Conservation (phyloP, 2,888 invertebrate genomes). For the Drosophila vallismaia region DNA sequence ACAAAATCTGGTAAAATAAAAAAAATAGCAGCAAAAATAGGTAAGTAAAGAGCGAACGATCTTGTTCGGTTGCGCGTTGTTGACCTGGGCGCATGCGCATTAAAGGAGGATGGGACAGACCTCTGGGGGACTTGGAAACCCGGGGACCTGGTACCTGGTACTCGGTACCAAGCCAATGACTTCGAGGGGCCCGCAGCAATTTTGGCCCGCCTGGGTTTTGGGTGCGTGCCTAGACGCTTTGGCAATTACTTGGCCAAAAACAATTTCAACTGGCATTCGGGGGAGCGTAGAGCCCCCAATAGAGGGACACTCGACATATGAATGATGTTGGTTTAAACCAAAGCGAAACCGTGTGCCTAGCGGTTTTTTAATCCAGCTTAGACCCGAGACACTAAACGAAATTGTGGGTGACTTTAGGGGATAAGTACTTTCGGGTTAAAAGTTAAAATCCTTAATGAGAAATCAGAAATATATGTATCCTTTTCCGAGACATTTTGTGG, state of each 20-base stretch:
- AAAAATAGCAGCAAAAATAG: constrained; percentile 29
- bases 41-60: constrained; percentile 60
- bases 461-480: too few relatives aligned
- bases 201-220: constrained; percentile 54
- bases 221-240: constrained; percentile 78
- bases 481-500: neutral
- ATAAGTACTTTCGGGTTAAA: neutral
- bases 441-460: too few relatives aligned
- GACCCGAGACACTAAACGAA: constrained; percentile 35
- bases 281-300: constrained; percentile 21
- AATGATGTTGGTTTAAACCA: constrained; percentile 67
- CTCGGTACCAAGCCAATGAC: constrained; percentile 18
- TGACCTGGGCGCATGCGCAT: constrained; percentile 78
- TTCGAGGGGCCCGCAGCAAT: constrained; percentile 51
- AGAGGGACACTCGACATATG: constrained; percentile 74
- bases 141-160: neutral
- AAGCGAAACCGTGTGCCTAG: constrained; percentile 48
- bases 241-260: constrained; percentile 77
- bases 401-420: neutral
- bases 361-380: constrained; percentile 57
- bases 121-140: constrained; percentile 18
- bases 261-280: constrained; percentile 57
- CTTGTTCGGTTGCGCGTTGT: constrained; percentile 78
- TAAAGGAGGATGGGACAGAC: constrained; percentile 64
- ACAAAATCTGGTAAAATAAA: constrained; percentile 14